Conservation (phyloP, 2,888 invertebrate genomes). For the Aphidius colemani region DNA sequence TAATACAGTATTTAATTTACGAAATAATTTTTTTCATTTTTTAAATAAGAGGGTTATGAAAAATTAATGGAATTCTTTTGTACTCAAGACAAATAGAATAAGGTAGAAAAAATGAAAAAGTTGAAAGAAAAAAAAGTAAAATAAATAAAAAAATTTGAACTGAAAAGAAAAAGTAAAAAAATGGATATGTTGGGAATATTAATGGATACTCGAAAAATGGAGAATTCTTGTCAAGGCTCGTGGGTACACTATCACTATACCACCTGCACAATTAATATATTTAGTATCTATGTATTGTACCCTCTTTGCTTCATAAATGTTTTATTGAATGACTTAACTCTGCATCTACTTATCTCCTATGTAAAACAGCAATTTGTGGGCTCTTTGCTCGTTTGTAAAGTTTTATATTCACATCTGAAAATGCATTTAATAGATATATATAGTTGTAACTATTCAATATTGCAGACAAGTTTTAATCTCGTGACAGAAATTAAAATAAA, state of each 20-base stretch:
- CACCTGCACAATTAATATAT: too few species aligned
- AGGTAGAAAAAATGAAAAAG: neutral
- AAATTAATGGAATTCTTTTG: slow-evolving; percentile 8
- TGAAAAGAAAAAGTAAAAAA: slow-evolving; percentile 18
- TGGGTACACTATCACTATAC: slow-evolving; percentile 19
- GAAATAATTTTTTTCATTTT: too few species aligned
- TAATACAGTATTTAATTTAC: neutral
- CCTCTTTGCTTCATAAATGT: slow-evolving; percentile 46
- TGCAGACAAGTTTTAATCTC: slow-evolving; percentile 31
- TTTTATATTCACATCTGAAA: slow-evolving; percentile 28
- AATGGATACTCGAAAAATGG: slow-evolving; percentile 28
- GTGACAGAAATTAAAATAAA: too few species aligned
- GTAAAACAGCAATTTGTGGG: neutral
- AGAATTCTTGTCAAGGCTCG: slow-evolving; percentile 25
- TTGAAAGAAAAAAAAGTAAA: too few species aligned
- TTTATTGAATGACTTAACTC: slow-evolving; percentile 40
- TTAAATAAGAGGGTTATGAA: neutral
- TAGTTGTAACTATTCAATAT: slow-evolving; percentile 25
- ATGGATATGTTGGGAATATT: slow-evolving; percentile 28
- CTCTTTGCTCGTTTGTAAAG: slow-evolving; percentile 27
- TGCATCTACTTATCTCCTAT: slow-evolving; percentile 9
- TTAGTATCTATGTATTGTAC: neutral
- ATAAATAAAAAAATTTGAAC: slow-evolving; percentile 10
- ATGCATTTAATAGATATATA: too few species aligned
- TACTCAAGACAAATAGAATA: slow-evolving; percentile 22